Conservation (phyloP, 2,888 invertebrate species). For the Phlogophora meticulosa region DNA sequence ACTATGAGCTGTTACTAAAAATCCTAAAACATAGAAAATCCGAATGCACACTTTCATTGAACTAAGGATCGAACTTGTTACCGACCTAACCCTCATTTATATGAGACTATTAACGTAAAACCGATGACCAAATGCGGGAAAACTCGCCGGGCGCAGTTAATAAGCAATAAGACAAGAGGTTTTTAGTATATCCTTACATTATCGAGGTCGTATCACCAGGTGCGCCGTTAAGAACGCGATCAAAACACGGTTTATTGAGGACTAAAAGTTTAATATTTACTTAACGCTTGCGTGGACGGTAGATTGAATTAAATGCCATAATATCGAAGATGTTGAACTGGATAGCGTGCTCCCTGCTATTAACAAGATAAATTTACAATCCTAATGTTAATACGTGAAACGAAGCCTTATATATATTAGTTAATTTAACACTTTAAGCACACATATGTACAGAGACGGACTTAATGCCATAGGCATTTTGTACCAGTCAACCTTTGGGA, state of each 20-base stretch:
- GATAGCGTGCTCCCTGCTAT: neutral
- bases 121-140: no score
- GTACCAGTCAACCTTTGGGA: no score
- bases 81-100: no score
- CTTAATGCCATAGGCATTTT: no score
- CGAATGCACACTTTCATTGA: no score
- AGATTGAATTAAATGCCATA: conserved; percentile 10
- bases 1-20: no score
- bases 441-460: no score
- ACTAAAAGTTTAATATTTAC: conserved; percentile 33
- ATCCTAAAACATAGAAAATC: no score
- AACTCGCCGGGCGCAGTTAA: neutral
- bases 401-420: neutral
- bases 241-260: conserved; percentile 21
- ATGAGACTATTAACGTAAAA: no score
- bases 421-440: neutral
- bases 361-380: neutral
- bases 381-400: neutral
- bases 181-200: conserved; percentile 22
- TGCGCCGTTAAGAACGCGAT: conserved; percentile 1
- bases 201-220: conserved; percentile 19
- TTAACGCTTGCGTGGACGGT: neutral
- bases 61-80: no score
- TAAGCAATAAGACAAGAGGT: conserved; percentile 20
- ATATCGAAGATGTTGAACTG: neutral